Evolutionary conservation across 2,113 vertebrate species (phyloP), one percentile per base, ranked within the genome.

Genomic region (Alligator sinensis): DNA sequence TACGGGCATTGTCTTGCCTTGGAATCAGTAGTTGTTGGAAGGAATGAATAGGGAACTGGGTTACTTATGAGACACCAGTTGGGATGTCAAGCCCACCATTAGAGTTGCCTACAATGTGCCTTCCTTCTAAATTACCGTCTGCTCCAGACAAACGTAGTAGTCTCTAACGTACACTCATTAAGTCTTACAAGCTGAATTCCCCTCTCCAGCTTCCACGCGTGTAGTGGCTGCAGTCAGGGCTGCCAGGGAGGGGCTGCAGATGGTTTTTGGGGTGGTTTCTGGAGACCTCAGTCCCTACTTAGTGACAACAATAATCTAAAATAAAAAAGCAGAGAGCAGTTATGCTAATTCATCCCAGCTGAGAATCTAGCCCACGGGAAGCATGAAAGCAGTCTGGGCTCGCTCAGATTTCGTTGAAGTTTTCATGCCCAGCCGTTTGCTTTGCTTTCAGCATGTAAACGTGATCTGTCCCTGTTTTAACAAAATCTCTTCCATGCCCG

Each of bases 181-280:
- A 78, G 18, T 58, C 17, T 47, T 21, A 18, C 57, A 74, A 47
- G 47, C 47, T 47, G 47, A 47, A 47, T 47, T 47, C 8, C 80
- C 77, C 80, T 84, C 74, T 10, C 17, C 24, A 12, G 25, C 89
- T 18, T 1, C 82, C 91, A 0, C 55, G 9, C 21, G 27, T 4
- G 92, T 83, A 64, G 47, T 77, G 78, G 84, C n/a, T 80, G 80
- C 74, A 85, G 74, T 14, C 81, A 9, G 47, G 47, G 47, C 47
- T 47, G 17, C 78, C 88, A 84, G 63, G 82, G 22, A 4, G 2
- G 21, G 6, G 82, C 17, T 87, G 77, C 90, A 84, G 93, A 85
- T 94, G 90, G 80, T 86, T 80, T 27, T 79, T 38, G 54, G 92
- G 88, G 38, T 14, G 90, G 88, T 86, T 91, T 94, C 94, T 10